These are phyloP conservation scores for Melitaea athalia DNA, from an alignment of 2,888 invertebrate genomes.

Conservation along the genomic window DNA sequence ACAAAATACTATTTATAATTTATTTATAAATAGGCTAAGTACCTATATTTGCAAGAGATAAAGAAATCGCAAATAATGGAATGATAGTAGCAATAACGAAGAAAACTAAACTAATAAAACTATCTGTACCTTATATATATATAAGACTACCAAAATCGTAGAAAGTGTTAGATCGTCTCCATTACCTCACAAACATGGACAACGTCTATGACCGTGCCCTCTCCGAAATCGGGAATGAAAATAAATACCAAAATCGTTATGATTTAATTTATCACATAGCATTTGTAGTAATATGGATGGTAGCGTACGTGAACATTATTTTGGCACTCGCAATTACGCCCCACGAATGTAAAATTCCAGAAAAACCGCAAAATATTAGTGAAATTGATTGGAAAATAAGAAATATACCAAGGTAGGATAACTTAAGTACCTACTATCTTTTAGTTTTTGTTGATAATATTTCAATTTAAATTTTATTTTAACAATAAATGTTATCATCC, in stretches of 20 bases:
- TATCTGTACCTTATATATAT: neutral
- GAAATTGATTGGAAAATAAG: conserved; percentile 59
- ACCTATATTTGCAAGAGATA: neutral
- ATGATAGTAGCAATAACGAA: neutral
- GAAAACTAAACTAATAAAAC: neutral
- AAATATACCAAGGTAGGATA: conserved; percentile 58
- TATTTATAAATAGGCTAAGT: no score
- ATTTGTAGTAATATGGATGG: conserved; percentile 59
- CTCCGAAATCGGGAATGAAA: conserved; percentile 61
- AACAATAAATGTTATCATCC: conserved; percentile 11
- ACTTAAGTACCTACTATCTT: conserved; percentile 8
- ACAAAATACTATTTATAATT: no score
- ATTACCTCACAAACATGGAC: conserved; percentile 47
- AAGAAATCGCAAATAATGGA: conserved; percentile 8
- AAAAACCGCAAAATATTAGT: conserved; percentile 55
- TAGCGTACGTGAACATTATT: conserved; percentile 68
- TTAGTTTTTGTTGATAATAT: no score
- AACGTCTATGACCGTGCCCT: conserved; percentile 58
- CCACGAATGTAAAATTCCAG: conserved; percentile 68
- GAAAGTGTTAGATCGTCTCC: neutral
- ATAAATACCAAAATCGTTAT: conserved; percentile 69
- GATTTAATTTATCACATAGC: conserved; percentile 67
- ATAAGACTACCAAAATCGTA: neutral
- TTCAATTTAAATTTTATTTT: neutral
- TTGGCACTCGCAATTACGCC: conserved; percentile 68